A percentile compares a stretch with the other conserved stretches of the same genome.
These are phyloP conservation scores for Hybos culiciformis DNA, from an alignment of 2,888 invertebrate genomes.

Conservation along the genomic window DNA sequence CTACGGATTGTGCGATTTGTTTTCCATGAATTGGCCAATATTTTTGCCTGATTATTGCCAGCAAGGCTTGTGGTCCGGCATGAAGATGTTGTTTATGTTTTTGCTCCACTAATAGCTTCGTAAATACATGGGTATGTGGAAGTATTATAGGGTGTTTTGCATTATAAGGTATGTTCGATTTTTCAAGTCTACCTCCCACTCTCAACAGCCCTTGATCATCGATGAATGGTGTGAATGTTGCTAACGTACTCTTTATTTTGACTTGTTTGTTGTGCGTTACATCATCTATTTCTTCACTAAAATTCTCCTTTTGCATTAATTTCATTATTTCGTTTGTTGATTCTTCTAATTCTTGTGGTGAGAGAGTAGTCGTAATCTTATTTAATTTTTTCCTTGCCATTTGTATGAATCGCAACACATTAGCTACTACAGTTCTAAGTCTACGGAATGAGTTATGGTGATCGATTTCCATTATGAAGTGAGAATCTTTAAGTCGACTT, in stretches of 20 bases:
- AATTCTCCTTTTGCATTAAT: too few relatives aligned
- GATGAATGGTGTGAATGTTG: neutral
- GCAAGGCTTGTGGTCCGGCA: neutral
- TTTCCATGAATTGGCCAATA: constrained; percentile 15
- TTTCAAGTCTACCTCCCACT: neutral
- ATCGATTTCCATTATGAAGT: too few relatives aligned
- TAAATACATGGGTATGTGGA: constrained; percentile 1
- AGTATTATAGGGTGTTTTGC: constrained; percentile 3
- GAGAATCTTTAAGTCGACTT: neutral
- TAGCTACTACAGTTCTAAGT: neutral
- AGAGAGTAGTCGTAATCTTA: neutral
- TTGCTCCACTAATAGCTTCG: constrained; percentile 4
- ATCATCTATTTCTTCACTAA: too few relatives aligned
- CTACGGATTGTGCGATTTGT: constrained; percentile 2
- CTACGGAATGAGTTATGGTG: neutral
- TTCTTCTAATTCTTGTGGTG: neutral
- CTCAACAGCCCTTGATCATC: neutral
- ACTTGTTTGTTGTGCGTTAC: neutral
- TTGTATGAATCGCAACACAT: neutral
- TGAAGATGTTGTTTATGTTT: constrained; percentile 1
- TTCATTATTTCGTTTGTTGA: neutral
- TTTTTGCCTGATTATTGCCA: constrained; percentile 9
- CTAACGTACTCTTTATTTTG: neutral
- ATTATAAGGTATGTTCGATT: neutral
- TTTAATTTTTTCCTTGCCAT: neutral